These are phyloP conservation scores for Lates calcarifer DNA, from an alignment of 2,113 vertebrate species.

Conservation along the genomic window DNA sequence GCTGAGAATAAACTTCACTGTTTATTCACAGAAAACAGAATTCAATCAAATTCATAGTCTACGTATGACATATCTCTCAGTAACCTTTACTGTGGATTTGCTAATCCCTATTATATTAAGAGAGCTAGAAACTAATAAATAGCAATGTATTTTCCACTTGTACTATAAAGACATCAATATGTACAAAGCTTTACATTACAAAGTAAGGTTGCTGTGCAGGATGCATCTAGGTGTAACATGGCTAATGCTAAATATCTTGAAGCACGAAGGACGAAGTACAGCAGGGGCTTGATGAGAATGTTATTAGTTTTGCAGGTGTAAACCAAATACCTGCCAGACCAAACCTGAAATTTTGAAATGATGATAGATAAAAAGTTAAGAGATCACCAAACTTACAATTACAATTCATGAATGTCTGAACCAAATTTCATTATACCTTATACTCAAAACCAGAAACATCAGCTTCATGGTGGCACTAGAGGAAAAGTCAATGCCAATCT, in stretches of 20 bases:
- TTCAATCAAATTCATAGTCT: background rate
- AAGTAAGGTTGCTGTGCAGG: background rate
- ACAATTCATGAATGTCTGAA: background rate
- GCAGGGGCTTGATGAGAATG: too few relatives aligned
- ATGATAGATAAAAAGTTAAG: too few relatives aligned
- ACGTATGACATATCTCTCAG: background rate
- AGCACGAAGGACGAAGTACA: too few relatives aligned
- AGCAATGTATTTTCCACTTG: background rate
- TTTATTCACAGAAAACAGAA: conserved; percentile 3
- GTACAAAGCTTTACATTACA: background rate
- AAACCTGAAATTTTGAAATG: too few relatives aligned
- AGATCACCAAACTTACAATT: too few relatives aligned
- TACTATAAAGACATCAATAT: background rate
- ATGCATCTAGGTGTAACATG: background rate
- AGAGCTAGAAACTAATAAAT: background rate
- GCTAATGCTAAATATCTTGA: background rate
- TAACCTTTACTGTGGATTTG: conserved; percentile 1
- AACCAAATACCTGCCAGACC: too few relatives aligned
- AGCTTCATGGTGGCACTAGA: too few relatives aligned
- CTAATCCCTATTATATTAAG: conserved; percentile 6
- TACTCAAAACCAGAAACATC: too few relatives aligned
- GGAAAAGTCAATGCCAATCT: too few relatives aligned
- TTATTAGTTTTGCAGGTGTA: too few relatives aligned
- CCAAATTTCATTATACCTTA: background rate
- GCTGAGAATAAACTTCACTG: background rate